Conservation (phyloP, 2,113 vertebrate genomes). For the Gallinago jamesoni region DNA sequence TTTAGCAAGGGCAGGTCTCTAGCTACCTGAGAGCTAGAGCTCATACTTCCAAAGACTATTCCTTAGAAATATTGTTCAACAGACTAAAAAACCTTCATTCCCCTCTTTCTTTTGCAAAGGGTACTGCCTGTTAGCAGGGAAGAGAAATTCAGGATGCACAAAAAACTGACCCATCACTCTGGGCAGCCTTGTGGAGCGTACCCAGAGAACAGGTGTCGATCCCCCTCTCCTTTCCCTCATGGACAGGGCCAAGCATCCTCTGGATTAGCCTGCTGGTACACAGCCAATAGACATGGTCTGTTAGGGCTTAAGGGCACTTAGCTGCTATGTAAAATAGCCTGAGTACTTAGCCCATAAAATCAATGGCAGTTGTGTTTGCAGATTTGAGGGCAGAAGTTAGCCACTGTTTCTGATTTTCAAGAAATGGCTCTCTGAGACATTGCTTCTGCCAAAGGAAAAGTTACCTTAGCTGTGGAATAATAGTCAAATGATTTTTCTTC, state of each 20-base stretch:
- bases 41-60: not conserved
- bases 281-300: slow-evolving; percentile 29
- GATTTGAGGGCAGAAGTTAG: not conserved
- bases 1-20: not conserved
- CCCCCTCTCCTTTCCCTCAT: not conserved
- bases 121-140: not conserved
- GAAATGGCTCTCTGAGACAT: not conserved
- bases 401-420: not conserved
- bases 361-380: not conserved
- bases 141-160: not conserved
- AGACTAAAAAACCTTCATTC: not conserved
- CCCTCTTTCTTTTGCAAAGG: not conserved
- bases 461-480: not conserved
- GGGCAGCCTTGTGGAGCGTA: not conserved
- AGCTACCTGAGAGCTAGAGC: not conserved
- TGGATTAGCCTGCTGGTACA: slow-evolving; percentile 38
- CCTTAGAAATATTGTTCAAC: not conserved
- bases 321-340: slow-evolving; percentile 43
- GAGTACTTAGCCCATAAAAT: slow-evolving; percentile 42
- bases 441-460: not conserved
- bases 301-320: slow-evolving; percentile 41
- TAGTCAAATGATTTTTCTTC: not conserved
- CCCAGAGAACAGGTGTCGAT: slow-evolving; percentile 1
- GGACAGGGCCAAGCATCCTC: slow-evolving; percentile 14
- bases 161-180: fast-evolving